Percentiles rank a stretch among this genome's conserved stretches.
Conservation (phyloP, 2,888 invertebrate species). For the Lochmaea crataegi region DNA sequence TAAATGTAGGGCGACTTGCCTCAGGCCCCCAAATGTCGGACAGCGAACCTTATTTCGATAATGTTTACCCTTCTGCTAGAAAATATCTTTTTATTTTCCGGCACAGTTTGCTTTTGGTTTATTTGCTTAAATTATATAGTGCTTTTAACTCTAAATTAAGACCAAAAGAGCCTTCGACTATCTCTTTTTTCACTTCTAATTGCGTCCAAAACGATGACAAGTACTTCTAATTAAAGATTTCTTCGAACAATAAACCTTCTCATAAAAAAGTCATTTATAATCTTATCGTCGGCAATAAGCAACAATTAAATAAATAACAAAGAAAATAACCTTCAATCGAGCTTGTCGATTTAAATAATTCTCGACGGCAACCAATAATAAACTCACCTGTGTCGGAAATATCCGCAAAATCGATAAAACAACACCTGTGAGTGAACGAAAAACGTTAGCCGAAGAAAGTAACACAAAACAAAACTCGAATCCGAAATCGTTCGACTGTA, state of each 20-base stretch:
- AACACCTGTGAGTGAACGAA: constrained; percentile 40
- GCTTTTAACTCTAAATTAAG: too few species aligned
- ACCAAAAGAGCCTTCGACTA: too few species aligned
- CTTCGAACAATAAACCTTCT: neutral
- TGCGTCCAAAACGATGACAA: too few species aligned
- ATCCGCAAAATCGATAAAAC: constrained; percentile 21
- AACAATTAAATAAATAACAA: neutral
- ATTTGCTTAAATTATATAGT: too few species aligned
- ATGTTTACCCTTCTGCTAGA: too few species aligned
- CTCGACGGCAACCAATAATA: neutral
- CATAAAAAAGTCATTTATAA: neutral
- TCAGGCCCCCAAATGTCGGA: too few species aligned
- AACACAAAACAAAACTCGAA: constrained; percentile 18
- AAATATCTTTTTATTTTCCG: too few species aligned
- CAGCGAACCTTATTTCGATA: too few species aligned
- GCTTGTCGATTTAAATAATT: neutral
- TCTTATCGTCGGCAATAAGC: neutral
- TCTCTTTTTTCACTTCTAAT: too few species aligned
- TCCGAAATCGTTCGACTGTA: neutral
- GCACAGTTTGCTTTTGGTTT: too few species aligned
- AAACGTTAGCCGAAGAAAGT: constrained; percentile 22
- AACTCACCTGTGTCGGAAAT: constrained; percentile 25
- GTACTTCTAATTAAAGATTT: neutral
- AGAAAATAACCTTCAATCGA: constrained; percentile 2
- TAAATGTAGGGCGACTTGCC: too few species aligned